phyloP scores from a whole-genome alignment of 2,113 vertebrate species.

The Rhinoptilus africanus region DNA sequence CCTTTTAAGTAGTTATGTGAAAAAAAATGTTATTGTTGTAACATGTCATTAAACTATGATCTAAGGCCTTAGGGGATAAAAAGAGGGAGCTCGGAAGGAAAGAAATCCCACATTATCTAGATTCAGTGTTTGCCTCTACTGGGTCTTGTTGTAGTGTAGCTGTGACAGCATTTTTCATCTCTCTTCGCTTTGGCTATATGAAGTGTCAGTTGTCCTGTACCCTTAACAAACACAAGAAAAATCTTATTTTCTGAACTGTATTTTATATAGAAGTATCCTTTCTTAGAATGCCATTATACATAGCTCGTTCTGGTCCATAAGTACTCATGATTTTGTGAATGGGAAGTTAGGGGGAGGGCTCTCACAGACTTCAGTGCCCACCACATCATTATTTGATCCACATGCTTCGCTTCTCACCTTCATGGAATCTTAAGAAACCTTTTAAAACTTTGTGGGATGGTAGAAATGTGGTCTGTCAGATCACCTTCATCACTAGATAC shows the following conservation, averaged over 20 bases:
- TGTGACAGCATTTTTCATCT: background rate
- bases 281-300: background rate
- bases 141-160: background rate
- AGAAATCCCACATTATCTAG: background rate
- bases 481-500: background rate
- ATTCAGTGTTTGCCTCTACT: background rate
- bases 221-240: background rate
- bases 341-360: background rate
- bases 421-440: background rate
- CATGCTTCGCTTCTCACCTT: background rate
- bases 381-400: background rate
- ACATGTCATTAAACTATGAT: background rate
- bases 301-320: background rate
- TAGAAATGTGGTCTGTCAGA: background rate
- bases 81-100: background rate
- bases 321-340: background rate
- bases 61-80: background rate
- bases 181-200: background rate
- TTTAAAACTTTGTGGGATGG: background rate
- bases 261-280: background rate
- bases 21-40: constrained; percentile 22
- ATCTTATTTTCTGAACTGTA: background rate
- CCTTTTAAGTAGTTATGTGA: background rate
- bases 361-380: background rate
- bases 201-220: background rate